Percentiles rank a stretch among this genome's conserved stretches.
Evolutionary conservation across 2,888 invertebrate species (phyloP).

Genomic region (Ophioninae sp.): DNA sequence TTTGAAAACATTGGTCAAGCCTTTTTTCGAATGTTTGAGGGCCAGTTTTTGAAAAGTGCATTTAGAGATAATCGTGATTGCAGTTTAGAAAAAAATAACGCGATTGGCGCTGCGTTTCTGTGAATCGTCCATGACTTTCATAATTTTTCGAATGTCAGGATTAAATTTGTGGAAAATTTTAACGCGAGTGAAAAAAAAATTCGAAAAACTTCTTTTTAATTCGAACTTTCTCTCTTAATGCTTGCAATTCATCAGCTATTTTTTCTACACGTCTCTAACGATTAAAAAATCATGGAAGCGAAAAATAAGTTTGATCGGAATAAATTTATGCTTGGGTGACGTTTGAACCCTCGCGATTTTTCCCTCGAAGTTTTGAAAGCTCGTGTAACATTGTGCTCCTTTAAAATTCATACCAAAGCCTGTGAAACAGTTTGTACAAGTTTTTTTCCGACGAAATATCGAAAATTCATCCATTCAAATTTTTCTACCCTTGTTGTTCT

Average conservation of each 20-base stretch:
- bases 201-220: no score
- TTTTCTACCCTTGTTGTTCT: background rate
- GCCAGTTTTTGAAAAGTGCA: no score
- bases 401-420: background rate
- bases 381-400: background rate
- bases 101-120: no score
- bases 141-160: no score
- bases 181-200: no score
- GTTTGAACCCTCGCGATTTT: background rate
- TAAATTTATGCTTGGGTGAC: background rate
- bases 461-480: slow-evolving; percentile 22
- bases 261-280: background rate
- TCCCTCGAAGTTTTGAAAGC: background rate
- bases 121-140: no score
- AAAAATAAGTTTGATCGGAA: background rate
- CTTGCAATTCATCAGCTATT: background rate
- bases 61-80: no score
- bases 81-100: no score
- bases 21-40: no score
- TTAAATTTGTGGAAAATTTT: no score
- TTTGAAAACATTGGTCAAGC: no score
- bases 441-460: background rate
- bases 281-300: background rate
- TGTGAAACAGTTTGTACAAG: slow-evolving; percentile 1
- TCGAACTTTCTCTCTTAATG: background rate